A percentile compares a stretch with the other conserved stretches of the same genome.
Conservation (phyloP, 2,113 vertebrate species). For the Drymodes brunneopygia region DNA sequence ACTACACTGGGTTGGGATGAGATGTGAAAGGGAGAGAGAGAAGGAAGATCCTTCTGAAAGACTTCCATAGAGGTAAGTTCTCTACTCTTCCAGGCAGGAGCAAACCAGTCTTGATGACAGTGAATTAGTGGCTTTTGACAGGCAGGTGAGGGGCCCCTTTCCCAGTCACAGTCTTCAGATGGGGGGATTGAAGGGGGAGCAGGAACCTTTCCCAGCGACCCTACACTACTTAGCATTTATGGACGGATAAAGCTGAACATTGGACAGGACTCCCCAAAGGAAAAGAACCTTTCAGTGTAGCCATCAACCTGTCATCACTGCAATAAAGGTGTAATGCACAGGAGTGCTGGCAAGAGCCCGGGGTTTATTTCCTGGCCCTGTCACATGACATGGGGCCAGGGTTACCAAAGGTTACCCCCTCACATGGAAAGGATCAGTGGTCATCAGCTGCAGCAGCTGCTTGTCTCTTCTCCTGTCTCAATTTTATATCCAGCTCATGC, state of each 20-base stretch:
- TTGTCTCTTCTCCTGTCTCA: background rate
- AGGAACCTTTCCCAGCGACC: background rate
- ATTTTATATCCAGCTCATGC: background rate
- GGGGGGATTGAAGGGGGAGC: background rate
- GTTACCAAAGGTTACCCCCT: conserved; percentile 45
- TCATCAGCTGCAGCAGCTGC: background rate
- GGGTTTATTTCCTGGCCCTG: conserved; percentile 53
- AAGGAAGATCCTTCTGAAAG: background rate
- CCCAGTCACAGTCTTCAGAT: background rate
- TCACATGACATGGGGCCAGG: conserved; percentile 37
- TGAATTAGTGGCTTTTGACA: conserved; percentile 26
- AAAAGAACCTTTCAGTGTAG: conserved; percentile 74
- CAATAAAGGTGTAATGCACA: conserved; percentile 64
- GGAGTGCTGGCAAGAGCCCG: conserved; percentile 44
- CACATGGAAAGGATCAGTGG: conserved; percentile 47
- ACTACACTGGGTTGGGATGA: background rate
- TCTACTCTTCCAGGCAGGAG: background rate
- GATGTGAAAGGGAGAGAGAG: background rate
- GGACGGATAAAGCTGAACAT: conserved; percentile 38
- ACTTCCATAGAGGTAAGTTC: background rate
- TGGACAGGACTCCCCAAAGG: conserved; percentile 70
- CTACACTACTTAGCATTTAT: conserved; percentile 51
- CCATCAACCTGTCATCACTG: conserved; percentile 76
- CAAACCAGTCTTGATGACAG: background rate
- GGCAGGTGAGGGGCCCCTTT: conserved; percentile 11